Evolutionary conservation across 30 jellyfish, hydroid and myxozoan genomes (phyloP).

Genomic region (Haliclystus octoradiatus): DNA sequence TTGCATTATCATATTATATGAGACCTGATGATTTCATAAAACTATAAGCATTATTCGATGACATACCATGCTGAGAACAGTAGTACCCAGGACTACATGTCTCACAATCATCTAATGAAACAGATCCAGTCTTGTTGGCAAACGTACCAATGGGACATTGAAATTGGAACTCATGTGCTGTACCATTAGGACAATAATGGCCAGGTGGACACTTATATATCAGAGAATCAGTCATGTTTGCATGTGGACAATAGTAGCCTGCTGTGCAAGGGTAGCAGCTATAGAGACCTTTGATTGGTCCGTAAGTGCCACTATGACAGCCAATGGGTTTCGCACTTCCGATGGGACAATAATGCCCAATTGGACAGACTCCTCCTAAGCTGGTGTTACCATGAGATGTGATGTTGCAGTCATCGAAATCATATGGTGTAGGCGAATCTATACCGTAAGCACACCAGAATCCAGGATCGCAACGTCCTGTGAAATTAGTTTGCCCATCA

Average conservation of each 20-base stretch:
- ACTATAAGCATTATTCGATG: neutral
- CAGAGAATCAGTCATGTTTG: constrained; percentile 62
- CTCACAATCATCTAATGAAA: constrained; percentile 46
- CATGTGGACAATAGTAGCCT: constrained; percentile 86
- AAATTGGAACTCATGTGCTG: constrained; percentile 37
- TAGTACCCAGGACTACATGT: constrained; percentile 76
- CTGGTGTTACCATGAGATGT: constrained; percentile 27
- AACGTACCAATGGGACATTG: constrained; percentile 86
- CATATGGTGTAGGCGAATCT: constrained; percentile 78
- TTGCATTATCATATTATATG: no score
- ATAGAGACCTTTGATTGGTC: constrained; percentile 57
- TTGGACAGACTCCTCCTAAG: constrained; percentile 87
- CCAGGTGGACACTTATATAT: constrained; percentile 85
- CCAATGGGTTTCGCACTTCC: constrained; percentile 67
- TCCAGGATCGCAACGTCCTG: constrained; percentile 83
- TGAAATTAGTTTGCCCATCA: constrained; percentile 52
- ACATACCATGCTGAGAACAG: constrained; percentile 72
- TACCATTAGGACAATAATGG: constrained; percentile 91
- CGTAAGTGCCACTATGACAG: constrained; percentile 83
- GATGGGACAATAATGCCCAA: constrained; percentile 78
- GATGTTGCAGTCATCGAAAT: no score
- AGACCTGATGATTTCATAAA: no score
- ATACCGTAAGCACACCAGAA: constrained; percentile 89
- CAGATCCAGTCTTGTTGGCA: constrained; percentile 38
- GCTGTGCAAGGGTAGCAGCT: constrained; percentile 79